phyloP scores from a whole-genome alignment of 2,113 vertebrate genomes.

The Potamarius usumacintae region DNA sequence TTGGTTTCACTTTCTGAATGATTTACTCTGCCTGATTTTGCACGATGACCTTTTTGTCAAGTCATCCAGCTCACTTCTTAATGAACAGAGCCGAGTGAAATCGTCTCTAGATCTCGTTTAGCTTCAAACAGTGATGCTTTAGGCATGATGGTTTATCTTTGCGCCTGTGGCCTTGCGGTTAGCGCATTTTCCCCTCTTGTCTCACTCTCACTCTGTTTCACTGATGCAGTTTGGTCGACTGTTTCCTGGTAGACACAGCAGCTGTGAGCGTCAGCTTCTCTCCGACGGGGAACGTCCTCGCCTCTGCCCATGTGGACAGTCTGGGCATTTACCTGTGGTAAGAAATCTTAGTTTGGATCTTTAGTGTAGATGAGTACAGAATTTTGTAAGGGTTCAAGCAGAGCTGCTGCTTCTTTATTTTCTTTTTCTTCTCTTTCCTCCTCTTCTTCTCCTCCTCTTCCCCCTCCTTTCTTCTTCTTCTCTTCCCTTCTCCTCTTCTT shows the following conservation, averaged over 20 bases:
- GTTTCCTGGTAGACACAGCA: slow-evolving; percentile 85
- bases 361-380: neutral
- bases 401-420: neutral
- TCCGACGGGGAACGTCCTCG: slow-evolving; percentile 92
- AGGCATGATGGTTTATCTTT: slow-evolving; percentile 6
- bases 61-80: slow-evolving; percentile 33
- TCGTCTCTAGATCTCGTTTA: slow-evolving; percentile 30
- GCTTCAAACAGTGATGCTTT: neutral
- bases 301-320: slow-evolving; percentile 88
- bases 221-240: slow-evolving; percentile 84
- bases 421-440: neutral
- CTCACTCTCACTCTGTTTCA: slow-evolving; percentile 39
- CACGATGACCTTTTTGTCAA: slow-evolving; percentile 58
- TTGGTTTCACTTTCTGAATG: slow-evolving; percentile 45
- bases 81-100: slow-evolving; percentile 33
- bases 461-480: too few relatives aligned
- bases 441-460: too few relatives aligned
- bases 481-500: too few relatives aligned
- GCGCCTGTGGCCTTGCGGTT: slow-evolving; percentile 13
- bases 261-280: slow-evolving; percentile 88
- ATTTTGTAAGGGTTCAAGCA: neutral
- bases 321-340: slow-evolving; percentile 93
- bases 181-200: slow-evolving; percentile 8
- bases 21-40: slow-evolving; percentile 45
- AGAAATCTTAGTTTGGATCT: slow-evolving; percentile 59